Conservation (phyloP, 2,797 vertebrate species). For the Pseudomugil tenellus region DNA sequence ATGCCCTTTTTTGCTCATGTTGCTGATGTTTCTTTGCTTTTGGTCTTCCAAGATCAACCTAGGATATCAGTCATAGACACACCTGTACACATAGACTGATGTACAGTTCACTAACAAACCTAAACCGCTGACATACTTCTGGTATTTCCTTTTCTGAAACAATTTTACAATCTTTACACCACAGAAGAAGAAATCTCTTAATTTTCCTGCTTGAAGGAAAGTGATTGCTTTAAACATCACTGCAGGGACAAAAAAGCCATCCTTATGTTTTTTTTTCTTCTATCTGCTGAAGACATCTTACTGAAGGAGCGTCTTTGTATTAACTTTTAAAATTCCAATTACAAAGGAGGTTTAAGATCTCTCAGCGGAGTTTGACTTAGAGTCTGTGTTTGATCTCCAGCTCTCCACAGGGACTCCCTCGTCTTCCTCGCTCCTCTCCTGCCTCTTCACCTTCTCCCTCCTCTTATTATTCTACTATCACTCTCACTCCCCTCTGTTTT, state of each 20-base stretch:
- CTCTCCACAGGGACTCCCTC: slow-evolving; percentile 83
- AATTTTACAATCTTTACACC: slow-evolving; percentile 7
- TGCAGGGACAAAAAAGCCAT: slow-evolving; percentile 79
- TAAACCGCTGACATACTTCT: slow-evolving; percentile 1
- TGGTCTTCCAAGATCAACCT: neutral
- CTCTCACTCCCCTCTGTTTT: neutral
- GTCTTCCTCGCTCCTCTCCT: slow-evolving; percentile 50
- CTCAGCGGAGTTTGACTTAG: slow-evolving; percentile 91
- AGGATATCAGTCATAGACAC: neutral
- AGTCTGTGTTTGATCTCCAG: slow-evolving; percentile 90
- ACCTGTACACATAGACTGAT: neutral
- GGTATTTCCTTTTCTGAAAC: slow-evolving; percentile 1
- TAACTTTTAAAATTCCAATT: slow-evolving; percentile 93
- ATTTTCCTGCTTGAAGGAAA: slow-evolving; percentile 40
- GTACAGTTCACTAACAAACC: slow-evolving; percentile 1
- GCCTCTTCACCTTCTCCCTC: slow-evolving; percentile 59
- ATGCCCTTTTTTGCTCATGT: too few species aligned
- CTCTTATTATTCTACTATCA: slow-evolving; percentile 32
- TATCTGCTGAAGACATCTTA: slow-evolving; percentile 86
- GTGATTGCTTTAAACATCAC: slow-evolving; percentile 50
- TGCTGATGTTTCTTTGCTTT: neutral
- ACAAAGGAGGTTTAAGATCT: slow-evolving; percentile 93
- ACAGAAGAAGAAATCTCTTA: slow-evolving; percentile 32
- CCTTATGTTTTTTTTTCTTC: slow-evolving; percentile 81
- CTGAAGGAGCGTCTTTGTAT: slow-evolving; percentile 88